Base-by-base conservation (phyloP, 2,113 vertebrate genomes). In the Sterna hirundo region DNA sequence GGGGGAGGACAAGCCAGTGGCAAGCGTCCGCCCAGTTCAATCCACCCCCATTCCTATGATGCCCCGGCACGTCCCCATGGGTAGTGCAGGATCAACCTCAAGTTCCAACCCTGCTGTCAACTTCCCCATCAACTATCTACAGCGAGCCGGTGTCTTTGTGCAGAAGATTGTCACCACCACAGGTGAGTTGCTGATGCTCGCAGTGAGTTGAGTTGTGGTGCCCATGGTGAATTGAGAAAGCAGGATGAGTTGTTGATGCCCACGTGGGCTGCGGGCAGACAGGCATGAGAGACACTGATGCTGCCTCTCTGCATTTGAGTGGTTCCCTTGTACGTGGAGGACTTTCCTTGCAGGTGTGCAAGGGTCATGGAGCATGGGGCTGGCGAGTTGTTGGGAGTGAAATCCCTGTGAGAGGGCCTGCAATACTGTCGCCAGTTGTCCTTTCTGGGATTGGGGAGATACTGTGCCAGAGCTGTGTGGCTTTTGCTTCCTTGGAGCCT, bases 31-130 rank as follows among this genome's bases (percentile, higher is more conserved):
- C 82, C 99, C 99, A 38, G 99, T 99, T 92, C 99, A 99, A 96
- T 99, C 99, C 47, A 99, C 99, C 4, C 99, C 99, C 12, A 99
- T 99, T 96, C 99, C 99, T 86, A 99, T 99, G 99, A 99, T 99
- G 99, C 99, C 99, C 58, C 99, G 99, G 38, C 99, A 99, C 42
- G 99, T 99, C 19, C 96, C 98, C 13, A 96, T 99, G 96, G 98
- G 99, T 49, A 80, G 94, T 32, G 90, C 97, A 61, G 97, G 98
- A 90, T 97, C 98, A 79, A 51, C 99, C 81, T 98, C 98, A 11
- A 97, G 98, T 95, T 99, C 99, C 95, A 98, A 98, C 93, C 96
- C 99, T 16, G 97, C 98, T 13, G 97, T 98, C 94, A 99, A 98
- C 96, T 99, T 99, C 77, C 99, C 99, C 2, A 99, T 99, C 96